A percentile compares a stretch with the other conserved stretches of the same genome.
Evolutionary conservation across 2,113 vertebrate species (phyloP).

Genomic region (Laticauda colubrina): DNA sequence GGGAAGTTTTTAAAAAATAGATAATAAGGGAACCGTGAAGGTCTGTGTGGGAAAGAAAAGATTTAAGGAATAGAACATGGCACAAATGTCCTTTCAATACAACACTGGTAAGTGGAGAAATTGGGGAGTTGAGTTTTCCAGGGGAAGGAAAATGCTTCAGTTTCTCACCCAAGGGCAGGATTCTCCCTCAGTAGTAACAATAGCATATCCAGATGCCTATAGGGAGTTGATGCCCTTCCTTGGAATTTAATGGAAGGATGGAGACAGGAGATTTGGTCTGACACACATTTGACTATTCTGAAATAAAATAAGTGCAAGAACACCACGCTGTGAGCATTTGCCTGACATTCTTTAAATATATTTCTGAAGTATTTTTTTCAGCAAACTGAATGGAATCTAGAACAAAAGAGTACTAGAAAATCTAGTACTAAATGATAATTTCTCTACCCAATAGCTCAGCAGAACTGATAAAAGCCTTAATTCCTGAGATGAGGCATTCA

Average conservation of each 20-base stretch:
- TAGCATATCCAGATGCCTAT: not conserved
- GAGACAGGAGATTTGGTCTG: not conserved
- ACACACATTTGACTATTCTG: not conserved
- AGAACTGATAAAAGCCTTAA: not conserved
- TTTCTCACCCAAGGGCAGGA: not conserved
- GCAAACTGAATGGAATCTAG: not conserved
- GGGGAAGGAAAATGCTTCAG: not conserved
- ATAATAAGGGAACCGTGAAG: not conserved
- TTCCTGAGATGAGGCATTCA: not conserved
- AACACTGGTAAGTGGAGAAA: not conserved
- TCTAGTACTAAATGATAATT: not conserved
- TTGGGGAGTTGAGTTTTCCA: not conserved
- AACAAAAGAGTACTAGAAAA: not conserved
- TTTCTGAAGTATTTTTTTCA: not conserved
- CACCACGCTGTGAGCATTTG: not conserved
- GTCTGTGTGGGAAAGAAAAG: not conserved
- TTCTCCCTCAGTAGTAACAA: not conserved
- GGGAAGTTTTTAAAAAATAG: not conserved
- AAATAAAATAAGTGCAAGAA: not conserved
- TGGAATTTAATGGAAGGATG: not conserved
- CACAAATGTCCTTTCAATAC: not conserved
- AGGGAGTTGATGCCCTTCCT: not conserved
- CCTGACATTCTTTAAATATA: not conserved
- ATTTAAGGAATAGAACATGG: not conserved
- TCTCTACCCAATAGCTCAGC: not conserved